Conservation (phyloP, 2,888 invertebrate species). For the Ennomos quercinarius region DNA sequence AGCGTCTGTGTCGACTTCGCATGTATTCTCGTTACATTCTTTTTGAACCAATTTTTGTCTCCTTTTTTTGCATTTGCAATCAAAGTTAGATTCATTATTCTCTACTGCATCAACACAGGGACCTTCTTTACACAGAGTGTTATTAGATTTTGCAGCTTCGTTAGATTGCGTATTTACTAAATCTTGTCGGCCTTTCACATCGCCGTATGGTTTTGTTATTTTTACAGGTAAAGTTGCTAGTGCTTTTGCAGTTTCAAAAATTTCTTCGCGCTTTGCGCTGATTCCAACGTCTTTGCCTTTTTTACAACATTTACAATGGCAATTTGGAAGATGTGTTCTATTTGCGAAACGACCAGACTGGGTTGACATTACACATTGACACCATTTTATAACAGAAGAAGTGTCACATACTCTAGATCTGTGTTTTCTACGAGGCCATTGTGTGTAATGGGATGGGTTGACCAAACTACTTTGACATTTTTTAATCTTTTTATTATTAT, state of each 20-base stretch:
- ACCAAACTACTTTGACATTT: neutral
- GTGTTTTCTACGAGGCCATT: conserved; percentile 4
- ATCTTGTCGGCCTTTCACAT: too few species aligned
- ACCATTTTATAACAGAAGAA: conserved; percentile 16
- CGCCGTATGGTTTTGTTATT: too few species aligned
- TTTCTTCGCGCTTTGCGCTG: too few species aligned
- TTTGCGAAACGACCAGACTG: too few species aligned
- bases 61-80: conserved; percentile 44
- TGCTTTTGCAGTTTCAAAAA: too few species aligned
- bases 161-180: too few species aligned
- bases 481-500: neutral
- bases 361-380: neutral
- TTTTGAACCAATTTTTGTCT: conserved; percentile 1
- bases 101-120: conserved; percentile 41
- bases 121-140: neutral
- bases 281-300: too few species aligned
- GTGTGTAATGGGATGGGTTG: neutral
- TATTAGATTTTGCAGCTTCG: too few species aligned
- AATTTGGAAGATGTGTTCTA: too few species aligned
- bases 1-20: too few species aligned
- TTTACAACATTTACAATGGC: too few species aligned
- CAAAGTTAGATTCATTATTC: conserved; percentile 45
- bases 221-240: too few species aligned
- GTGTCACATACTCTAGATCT: conserved; percentile 17
- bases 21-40: neutral